phyloP scores from a whole-genome alignment of 2,797 vertebrate genomes.

The Sparidentex hasta region DNA sequence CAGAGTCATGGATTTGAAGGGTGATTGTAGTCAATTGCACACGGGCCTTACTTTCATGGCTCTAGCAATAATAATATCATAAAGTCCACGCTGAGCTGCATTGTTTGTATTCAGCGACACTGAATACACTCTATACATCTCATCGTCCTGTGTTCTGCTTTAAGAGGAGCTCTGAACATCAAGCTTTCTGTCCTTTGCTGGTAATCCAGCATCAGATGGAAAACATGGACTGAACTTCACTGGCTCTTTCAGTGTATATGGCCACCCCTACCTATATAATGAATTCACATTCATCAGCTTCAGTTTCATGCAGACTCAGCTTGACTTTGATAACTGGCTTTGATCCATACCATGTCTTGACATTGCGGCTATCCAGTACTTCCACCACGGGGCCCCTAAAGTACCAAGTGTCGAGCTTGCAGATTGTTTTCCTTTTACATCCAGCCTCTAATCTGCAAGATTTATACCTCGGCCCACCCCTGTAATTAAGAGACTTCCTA shows the following conservation, averaged over 20 bases:
- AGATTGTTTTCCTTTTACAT: slow-evolving; percentile 79
- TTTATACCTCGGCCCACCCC: slow-evolving; percentile 79
- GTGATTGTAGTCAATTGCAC: background rate
- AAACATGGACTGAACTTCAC: slow-evolving; percentile 6
- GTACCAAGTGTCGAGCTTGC: slow-evolving; percentile 74
- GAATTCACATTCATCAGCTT: slow-evolving; percentile 1
- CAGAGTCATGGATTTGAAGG: background rate
- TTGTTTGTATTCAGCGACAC: background rate
- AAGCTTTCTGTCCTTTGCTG: slow-evolving; percentile 9
- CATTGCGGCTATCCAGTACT: slow-evolving; percentile 61
- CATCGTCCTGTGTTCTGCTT: background rate
- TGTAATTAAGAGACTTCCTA: slow-evolving; percentile 85
- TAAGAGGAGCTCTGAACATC: background rate
- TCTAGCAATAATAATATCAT: background rate
- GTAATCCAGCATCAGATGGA: slow-evolving; percentile 21
- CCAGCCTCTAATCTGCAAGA: slow-evolving; percentile 83
- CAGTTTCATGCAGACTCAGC: no score
- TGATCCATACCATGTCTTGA: slow-evolving; percentile 57
- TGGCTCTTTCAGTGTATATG: slow-evolving; percentile 13
- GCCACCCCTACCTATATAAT: slow-evolving; percentile 33
- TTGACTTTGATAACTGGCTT: slow-evolving; percentile 1
- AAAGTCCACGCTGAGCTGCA: background rate
- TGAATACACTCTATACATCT: background rate
- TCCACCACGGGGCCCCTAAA: slow-evolving; percentile 61
- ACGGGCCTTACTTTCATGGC: background rate